phyloP scores from a whole-genome alignment of 2,797 vertebrate species.

The Mormyrops attenuatus region DNA sequence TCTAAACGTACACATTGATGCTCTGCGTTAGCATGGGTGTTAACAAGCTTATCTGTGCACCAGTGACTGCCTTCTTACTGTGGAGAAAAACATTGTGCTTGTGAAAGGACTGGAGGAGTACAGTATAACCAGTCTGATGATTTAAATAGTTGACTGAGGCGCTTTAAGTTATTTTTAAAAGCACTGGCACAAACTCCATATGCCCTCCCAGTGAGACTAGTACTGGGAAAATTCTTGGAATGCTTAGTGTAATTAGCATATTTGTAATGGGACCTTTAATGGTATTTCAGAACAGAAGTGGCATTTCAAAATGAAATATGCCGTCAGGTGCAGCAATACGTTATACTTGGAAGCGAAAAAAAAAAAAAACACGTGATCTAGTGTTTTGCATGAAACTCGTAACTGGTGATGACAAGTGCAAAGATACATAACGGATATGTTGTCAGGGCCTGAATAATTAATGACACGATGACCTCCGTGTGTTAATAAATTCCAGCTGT shows the following conservation, averaged over 20 bases:
- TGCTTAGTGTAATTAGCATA: neutral
- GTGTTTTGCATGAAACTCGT: neutral
- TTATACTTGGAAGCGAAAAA: neutral
- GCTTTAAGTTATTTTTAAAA: neutral
- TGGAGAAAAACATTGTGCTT: neutral
- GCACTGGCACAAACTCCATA: neutral
- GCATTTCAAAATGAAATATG: neutral
- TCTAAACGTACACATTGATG: neutral
- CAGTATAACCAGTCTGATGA: neutral
- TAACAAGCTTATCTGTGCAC: neutral
- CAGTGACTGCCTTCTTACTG: neutral
- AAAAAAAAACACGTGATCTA: neutral
- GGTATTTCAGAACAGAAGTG: neutral
- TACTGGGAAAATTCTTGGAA: neutral
- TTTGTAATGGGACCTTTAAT: neutral
- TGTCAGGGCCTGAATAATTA: constrained; percentile 6
- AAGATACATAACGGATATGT: neutral
- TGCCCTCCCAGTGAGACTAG: neutral
- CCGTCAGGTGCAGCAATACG: neutral
- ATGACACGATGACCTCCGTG: neutral
- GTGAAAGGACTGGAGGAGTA: neutral
- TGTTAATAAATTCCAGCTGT: neutral
- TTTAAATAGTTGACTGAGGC: neutral
- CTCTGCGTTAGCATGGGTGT: neutral
- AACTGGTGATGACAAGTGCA: neutral